Base-by-base conservation (phyloP, 2,797 vertebrate species). In the Gymnoscopelus microlampas region DNA sequence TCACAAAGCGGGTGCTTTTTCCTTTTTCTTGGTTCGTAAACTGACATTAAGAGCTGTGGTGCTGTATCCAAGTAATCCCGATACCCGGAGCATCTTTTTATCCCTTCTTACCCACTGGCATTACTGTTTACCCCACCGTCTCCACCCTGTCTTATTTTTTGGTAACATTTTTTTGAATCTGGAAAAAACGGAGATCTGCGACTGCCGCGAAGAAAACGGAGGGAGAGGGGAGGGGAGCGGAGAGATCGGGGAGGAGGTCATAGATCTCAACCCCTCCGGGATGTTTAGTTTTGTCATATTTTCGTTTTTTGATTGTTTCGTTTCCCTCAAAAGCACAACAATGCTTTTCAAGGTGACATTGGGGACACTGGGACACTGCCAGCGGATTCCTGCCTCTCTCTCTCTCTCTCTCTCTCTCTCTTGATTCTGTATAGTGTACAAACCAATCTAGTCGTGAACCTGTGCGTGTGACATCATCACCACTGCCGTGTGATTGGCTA, bases 271-370 rank as follows among this genome's bases (percentile, higher is more conserved):
- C 60, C 66, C 39, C 53, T 51, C 15, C 51, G 11, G 39, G 66
- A 60, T 24, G 49, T n/a, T n/a, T 47, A 23, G 3, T 12, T 72
- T 11, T 35, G 19, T 51, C 9, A 70, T 11, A 15, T 50, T 71
- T 24, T 14, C 10, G 51, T 61, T 29, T 61, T 29, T 49, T 53
- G 5, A 51, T 15, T 47, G 4, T 67, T 39, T 68, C 80, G 74
- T 56, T 29, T 71, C 58, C 74, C 85, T 62, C 35, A 81, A 66
- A 89, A 91, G 90, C 91, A 92, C 89, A 92, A 91, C 39, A 60
- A n/a, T 77, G 82, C 69, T 83, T 67, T 78, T 80, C 39, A 71
- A 68, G 78, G 63, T 63, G 70, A 84, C 83, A 71, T 70, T 70
- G 56, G 71, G 69, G 66, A 80, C 80, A 79, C 79, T 84, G 50